Evolutionary conservation across 1,140 invertebrate species (phyloP).

Genomic region (Dolichoris vasculosae): DNA sequence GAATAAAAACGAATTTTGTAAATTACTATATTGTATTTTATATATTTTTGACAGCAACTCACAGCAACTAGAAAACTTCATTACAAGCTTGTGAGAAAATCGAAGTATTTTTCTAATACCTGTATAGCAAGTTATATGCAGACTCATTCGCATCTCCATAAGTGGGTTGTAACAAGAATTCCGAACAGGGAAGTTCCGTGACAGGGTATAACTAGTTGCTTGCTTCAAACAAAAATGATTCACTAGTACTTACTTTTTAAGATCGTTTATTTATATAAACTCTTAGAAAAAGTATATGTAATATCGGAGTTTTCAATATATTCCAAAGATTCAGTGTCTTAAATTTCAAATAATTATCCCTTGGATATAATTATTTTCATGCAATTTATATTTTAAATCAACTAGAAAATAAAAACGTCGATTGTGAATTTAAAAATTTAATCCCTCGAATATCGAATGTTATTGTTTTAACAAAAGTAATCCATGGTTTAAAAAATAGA

Average conservation of each 20-base stretch:
- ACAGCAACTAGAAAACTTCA: background rate
- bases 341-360: no score
- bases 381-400: no score
- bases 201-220: background rate
- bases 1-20: background rate
- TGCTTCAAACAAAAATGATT: background rate
- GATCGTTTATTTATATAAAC: background rate
- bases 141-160: constrained; percentile 1
- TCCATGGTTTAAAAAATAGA: no score
- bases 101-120: background rate
- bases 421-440: no score
- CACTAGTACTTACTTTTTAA: background rate
- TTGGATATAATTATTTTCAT: no score
- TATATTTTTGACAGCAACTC: no score
- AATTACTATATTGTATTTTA: background rate
- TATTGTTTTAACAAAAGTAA: no score
- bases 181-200: background rate
- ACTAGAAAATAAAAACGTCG: no score
- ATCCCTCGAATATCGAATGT: no score
- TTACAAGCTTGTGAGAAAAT: background rate
- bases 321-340: no score
- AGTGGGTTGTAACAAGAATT: background rate
- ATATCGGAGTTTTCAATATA: background rate
- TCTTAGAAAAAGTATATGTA: background rate
- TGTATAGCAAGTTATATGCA: background rate